Percentiles rank a stretch among this genome's conserved stretches.
These are phyloP conservation scores for Lagocephalus sceleratus DNA, from an alignment of 2,797 vertebrate genomes.

Conservation along the genomic window DNA sequence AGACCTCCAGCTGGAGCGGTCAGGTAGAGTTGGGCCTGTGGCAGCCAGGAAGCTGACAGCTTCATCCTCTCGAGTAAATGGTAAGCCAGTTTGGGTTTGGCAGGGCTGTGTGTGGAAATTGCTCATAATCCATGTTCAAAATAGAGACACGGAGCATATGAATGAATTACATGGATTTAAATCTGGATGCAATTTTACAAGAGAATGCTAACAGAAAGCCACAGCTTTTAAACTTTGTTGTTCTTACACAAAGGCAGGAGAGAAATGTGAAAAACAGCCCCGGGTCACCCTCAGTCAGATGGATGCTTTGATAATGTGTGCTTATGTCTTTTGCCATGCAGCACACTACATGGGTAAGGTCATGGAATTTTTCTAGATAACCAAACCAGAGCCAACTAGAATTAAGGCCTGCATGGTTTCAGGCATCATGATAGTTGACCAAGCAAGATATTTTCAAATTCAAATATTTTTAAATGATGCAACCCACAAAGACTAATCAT, in stretches of 20 bases:
- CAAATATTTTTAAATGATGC: too few relatives aligned
- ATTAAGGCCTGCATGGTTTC: too few relatives aligned
- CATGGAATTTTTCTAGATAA: too few relatives aligned
- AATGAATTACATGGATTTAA: conserved; percentile 12
- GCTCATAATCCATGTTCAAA: conserved; percentile 32
- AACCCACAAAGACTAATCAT: too few relatives aligned
- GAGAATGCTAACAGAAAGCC: neutral
- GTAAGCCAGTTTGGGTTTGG: conserved; percentile 64
- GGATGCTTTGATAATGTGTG: too few relatives aligned
- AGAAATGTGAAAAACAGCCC: neutral
- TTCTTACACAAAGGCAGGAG: neutral
- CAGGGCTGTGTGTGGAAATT: conserved; percentile 27
- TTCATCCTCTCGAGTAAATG: conserved; percentile 62
- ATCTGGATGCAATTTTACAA: conserved; percentile 6
- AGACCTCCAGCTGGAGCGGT: conserved; percentile 68
- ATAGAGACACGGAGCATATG: conserved; percentile 11
- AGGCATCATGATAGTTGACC: too few relatives aligned
- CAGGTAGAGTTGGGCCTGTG: conserved; percentile 55
- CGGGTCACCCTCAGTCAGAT: too few relatives aligned
- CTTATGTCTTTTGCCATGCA: too few relatives aligned
- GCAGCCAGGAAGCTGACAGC: conserved; percentile 64
- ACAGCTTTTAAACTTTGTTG: neutral
- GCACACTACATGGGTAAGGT: too few relatives aligned
- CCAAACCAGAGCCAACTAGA: too few relatives aligned
- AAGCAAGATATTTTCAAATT: too few relatives aligned